Evolutionary conservation across 2,113 vertebrate species (phyloP).

Genomic region (Oreotrochilus melanogaster): DNA sequence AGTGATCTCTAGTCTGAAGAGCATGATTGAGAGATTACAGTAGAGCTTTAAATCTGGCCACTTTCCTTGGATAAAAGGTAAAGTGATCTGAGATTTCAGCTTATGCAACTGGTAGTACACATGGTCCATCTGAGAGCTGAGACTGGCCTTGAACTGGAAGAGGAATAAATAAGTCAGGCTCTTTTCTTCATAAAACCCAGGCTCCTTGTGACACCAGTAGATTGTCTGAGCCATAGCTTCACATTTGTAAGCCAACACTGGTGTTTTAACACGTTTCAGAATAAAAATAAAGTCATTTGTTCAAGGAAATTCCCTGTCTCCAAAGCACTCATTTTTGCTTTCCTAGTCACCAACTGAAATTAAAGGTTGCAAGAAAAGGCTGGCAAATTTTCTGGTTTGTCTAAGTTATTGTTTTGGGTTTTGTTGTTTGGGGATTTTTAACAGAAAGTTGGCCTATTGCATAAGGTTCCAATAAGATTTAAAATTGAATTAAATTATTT

Average conservation of each 20-base stretch:
- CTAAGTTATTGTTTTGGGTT: not conserved
- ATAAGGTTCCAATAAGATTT: not conserved
- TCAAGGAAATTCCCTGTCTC: not conserved
- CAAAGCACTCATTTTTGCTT: not conserved
- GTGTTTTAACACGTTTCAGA: constrained; percentile 42
- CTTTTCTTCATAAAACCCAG: constrained; percentile 1
- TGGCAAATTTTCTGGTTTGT: not conserved
- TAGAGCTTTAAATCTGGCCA: not conserved
- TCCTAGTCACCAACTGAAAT: not conserved
- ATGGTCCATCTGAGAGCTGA: not conserved
- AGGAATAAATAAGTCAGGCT: not conserved
- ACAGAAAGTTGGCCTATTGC: not conserved
- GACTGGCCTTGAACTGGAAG: constrained; percentile 19
- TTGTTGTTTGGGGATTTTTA: not conserved
- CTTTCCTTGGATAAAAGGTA: not conserved
- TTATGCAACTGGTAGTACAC: not conserved
- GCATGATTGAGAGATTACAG: not conserved
- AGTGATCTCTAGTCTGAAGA: not conserved
- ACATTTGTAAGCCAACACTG: not conserved
- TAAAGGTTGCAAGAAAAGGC: not conserved
- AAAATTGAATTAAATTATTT: not conserved
- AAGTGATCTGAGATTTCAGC: not conserved
- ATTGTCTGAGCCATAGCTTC: constrained; percentile 25
- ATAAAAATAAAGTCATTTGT: constrained; percentile 31
- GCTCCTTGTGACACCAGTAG: not conserved